These are phyloP conservation scores for Tetrax tetrax DNA, from an alignment of 2,113 vertebrate species.

Conservation along the genomic window DNA sequence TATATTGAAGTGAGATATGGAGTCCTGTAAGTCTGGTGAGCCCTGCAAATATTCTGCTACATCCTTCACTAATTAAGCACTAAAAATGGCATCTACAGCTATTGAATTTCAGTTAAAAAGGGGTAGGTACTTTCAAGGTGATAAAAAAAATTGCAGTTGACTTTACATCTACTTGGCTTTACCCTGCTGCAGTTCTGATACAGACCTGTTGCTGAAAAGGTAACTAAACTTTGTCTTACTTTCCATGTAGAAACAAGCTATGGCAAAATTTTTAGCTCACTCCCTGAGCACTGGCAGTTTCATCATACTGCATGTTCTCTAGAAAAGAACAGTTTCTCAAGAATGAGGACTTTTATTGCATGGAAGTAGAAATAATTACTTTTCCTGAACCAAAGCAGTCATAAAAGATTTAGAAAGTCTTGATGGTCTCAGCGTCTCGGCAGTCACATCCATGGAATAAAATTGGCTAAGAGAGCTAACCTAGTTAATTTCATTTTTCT, in stretches of 20 bases:
- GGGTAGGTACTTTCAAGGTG: background rate
- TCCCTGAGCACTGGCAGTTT: background rate
- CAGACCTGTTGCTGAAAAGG: background rate
- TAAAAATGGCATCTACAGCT: background rate
- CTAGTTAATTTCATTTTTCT: background rate
- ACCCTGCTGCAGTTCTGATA: background rate
- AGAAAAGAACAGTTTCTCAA: background rate
- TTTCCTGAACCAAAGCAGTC: background rate
- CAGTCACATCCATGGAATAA: background rate
- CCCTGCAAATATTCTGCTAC: background rate
- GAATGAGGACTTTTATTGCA: background rate
- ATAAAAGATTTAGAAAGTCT: background rate
- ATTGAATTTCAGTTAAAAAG: background rate
- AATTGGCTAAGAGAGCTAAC: background rate
- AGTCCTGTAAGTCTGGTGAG: background rate
- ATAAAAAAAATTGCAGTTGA: background rate
- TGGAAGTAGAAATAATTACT: background rate
- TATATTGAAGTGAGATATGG: background rate
- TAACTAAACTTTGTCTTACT: background rate
- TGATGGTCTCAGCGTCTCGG: background rate
- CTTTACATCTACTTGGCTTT: background rate
- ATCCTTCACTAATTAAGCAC: background rate
- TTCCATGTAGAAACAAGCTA: background rate
- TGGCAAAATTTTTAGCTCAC: background rate
- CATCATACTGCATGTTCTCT: background rate